These are phyloP conservation scores for Cyprinella venusta DNA, from an alignment of 2,797 vertebrate genomes.

Conservation along the genomic window DNA sequence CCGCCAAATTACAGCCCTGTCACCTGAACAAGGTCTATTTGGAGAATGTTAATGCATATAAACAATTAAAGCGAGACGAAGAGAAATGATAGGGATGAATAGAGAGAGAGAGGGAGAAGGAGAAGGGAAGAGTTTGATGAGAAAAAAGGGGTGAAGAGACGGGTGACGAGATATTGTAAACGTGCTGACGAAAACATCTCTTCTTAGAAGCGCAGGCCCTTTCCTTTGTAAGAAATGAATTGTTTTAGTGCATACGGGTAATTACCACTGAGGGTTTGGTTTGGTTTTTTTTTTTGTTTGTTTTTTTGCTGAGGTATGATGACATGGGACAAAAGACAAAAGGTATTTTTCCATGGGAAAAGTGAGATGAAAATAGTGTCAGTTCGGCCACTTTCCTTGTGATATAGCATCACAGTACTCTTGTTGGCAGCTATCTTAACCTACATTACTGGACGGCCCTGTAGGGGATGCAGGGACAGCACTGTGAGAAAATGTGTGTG, in stretches of 20 bases:
- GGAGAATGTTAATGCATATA: slow-evolving; percentile 98
- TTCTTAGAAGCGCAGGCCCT: not conserved
- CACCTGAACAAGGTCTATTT: slow-evolving; percentile 91
- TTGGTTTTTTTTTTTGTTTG: not conserved
- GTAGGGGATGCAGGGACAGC: slow-evolving; percentile 19
- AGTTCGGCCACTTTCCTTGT: not conserved
- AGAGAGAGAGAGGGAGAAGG: slow-evolving; percentile 8
- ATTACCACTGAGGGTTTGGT: not conserved
- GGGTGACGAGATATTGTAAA: slow-evolving; percentile 30
- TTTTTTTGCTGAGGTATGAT: not conserved
- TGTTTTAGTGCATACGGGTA: not conserved
- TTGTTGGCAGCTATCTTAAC: slow-evolving; percentile 29
- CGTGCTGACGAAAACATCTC: not conserved
- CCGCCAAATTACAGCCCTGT: slow-evolving; percentile 98
- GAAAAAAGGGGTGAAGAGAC: slow-evolving; percentile 26
- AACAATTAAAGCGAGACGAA: slow-evolving; percentile 88
- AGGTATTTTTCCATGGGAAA: no score
- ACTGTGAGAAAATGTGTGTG: slow-evolving; percentile 32
- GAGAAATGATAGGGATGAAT: slow-evolving; percentile 58
- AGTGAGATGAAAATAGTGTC: not conserved
- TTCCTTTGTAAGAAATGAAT: slow-evolving; percentile 1
- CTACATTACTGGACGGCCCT: slow-evolving; percentile 15
- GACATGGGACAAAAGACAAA: slow-evolving; percentile 4
- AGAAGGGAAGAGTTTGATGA: slow-evolving; percentile 41
- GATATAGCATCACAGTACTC: slow-evolving; percentile 27